Conservation (phyloP, 1,140 invertebrate species). For the Saccostrea glomerata region DNA sequence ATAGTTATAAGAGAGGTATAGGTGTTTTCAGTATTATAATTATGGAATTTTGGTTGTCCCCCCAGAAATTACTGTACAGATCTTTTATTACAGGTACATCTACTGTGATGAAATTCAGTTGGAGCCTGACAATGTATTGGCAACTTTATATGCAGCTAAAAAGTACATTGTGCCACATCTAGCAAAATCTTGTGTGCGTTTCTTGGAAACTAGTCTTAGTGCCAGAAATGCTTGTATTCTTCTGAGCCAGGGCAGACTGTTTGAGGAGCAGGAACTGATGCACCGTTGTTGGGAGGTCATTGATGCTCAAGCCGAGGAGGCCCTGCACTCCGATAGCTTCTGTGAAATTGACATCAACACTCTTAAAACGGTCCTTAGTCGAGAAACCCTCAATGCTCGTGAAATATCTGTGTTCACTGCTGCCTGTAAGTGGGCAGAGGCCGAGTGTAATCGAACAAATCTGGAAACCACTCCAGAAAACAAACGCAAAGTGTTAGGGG, state of each 20-base stretch:
- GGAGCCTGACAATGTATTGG: conserved; percentile 91
- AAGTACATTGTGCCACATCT: conserved; percentile 91
- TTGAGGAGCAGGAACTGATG: conserved; percentile 90
- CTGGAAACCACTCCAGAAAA: conserved; percentile 85
- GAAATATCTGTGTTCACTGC: conserved; percentile 90
- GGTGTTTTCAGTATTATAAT: too few species aligned
- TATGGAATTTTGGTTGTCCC: too few species aligned
- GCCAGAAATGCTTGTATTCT: conserved; percentile 91
- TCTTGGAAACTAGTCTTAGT: conserved; percentile 88
- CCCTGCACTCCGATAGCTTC: conserved; percentile 91
- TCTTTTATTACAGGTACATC: conserved; percentile 86
- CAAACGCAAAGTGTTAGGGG: conserved; percentile 85
- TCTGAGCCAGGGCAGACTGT: conserved; percentile 87
- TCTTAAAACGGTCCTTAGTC: conserved; percentile 87
- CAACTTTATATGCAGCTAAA: conserved; percentile 91
- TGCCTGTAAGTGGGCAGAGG: conserved; percentile 86
- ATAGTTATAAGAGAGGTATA: too few species aligned
- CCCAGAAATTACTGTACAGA: too few species aligned
- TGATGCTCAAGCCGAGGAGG: conserved; percentile 90
- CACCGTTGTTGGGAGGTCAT: conserved; percentile 92
- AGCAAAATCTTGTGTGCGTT: conserved; percentile 90
- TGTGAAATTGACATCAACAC: conserved; percentile 92
- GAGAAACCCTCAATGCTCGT: conserved; percentile 89
- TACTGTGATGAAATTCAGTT: conserved; percentile 96
- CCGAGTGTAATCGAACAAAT: conserved; percentile 86